Percentiles rank a stretch among this genome's conserved stretches.
These are phyloP conservation scores for Stomatorhinus ivindoensis DNA, from an alignment of 2,113 vertebrate genomes.

Conservation along the genomic window DNA sequence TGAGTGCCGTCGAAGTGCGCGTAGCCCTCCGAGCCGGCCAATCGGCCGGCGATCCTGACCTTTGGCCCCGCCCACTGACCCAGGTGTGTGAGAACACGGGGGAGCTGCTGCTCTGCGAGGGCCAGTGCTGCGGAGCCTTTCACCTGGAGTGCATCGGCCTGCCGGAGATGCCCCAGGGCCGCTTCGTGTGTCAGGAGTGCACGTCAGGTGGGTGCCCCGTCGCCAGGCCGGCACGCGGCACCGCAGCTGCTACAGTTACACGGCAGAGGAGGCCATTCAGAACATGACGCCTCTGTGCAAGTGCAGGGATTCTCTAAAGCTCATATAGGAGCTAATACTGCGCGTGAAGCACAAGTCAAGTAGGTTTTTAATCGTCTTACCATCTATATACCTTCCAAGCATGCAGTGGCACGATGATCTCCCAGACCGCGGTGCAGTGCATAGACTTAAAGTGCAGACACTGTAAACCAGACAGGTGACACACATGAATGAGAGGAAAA, in stretches of 20 bases:
- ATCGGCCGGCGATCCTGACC: neutral
- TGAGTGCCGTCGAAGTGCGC: constrained; percentile 33
- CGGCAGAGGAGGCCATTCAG: neutral
- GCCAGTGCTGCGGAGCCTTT: constrained; percentile 94
- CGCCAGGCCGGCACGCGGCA: neutral
- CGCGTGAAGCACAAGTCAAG: neutral
- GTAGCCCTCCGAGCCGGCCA: neutral
- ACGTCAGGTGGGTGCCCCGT: constrained; percentile 64
- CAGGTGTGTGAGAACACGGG: constrained; percentile 92
- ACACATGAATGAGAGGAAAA: neutral
- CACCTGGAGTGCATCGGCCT: constrained; percentile 89
- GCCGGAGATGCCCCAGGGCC: constrained; percentile 77
- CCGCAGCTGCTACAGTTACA: neutral
- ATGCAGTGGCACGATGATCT: neutral
- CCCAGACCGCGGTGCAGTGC: neutral
- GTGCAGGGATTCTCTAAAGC: neutral
- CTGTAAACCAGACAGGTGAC: too few relatives aligned
- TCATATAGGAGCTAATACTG: neutral
- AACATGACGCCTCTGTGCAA: neutral
- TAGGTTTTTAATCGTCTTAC: neutral
- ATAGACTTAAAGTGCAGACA: too few relatives aligned
- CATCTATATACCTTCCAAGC: neutral
- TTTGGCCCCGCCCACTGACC: neutral
- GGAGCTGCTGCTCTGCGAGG: constrained; percentile 86
- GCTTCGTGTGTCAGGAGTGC: constrained; percentile 89